Evolutionary conservation across 2,797 vertebrate genomes (phyloP), one percentile per base, ranked within the genome.

Genomic region (Myotis myotis): DNA sequence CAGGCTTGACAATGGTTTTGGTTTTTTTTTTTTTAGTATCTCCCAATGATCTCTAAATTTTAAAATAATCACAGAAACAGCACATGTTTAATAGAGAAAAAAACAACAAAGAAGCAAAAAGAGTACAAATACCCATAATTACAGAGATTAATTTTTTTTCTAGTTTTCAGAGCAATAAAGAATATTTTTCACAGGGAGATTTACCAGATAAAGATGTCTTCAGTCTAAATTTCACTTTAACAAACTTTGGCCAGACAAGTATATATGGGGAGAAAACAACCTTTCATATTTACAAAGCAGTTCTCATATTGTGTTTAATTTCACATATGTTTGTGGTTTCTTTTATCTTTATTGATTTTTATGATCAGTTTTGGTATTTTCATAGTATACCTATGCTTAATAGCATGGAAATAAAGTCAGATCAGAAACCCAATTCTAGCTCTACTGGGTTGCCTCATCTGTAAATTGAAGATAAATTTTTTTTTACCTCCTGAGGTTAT

Each of bases 301-400:
- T 75, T n/a, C 28, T 64, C 57, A 64, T 23, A n/a, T 60, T 49
- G n/a, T 72, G 13, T 82, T 82, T 75, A 33, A 30, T 28, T 75
- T 91, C 74, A 66, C 22, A 41, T 36, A 41, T 30, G 7, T 84
- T 76, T 66, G 72, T 66, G 36, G 71, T 66, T 66, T 91, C 15
- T 66, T 75, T 91, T 66, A 53, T 84, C 47, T 75, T 75, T 75
- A 33, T 30, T 86, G 84, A 87, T 53, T 75, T 60, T 91, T 76
- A 75, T 44, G 60, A 41, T 55, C 57, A 22, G 28, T 91, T 84
- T 84, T 5, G 28, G 2, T 91, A 75, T 91, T 75, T 76, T 91
- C 70, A 55, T 49, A 75, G 57, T 75, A 75, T 49, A 72, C n/a
- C 38, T 80, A 51, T 80, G 15, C 82, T 78, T 72, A 72, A 62